These are phyloP conservation scores for Noctua janthina DNA, from an alignment of 2,888 invertebrate species.

Conservation along the genomic window DNA sequence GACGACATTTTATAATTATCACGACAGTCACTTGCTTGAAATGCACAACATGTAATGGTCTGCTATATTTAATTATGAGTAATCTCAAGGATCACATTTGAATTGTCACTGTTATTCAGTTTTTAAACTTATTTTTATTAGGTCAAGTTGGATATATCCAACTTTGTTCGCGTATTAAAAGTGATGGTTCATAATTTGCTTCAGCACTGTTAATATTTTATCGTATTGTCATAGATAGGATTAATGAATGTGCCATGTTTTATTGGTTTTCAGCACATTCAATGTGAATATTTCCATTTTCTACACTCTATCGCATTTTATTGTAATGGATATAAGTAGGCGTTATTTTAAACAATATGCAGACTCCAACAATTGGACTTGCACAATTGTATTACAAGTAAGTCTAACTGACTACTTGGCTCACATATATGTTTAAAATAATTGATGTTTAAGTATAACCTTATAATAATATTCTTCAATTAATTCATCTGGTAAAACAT, in stretches of 20 bases:
- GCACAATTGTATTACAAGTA: conserved; percentile 33
- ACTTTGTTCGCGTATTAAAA: conserved; percentile 16
- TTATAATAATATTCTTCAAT: conserved; percentile 51
- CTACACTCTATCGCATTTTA: conserved; percentile 88
- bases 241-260: conserved; percentile 71
- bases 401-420: conserved; percentile 27
- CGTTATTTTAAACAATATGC: conserved; percentile 52
- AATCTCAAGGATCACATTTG: conserved; percentile 44
- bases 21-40: conserved; percentile 32
- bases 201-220: conserved; percentile 16
- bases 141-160: conserved; percentile 12
- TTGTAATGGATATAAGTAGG: conserved; percentile 60
- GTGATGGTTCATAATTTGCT: conserved; percentile 17
- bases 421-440: conserved; percentile 47
- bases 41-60: conserved; percentile 20
- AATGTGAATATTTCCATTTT: conserved; percentile 83
- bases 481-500: conserved; percentile 52
- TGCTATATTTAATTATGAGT: conserved; percentile 28
- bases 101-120: conserved; percentile 36
- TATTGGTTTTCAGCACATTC: conserved; percentile 84
- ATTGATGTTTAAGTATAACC: conserved; percentile 45
- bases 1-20: conserved; percentile 16
- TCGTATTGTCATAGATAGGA: conserved; percentile 28
- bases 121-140: conserved; percentile 23
- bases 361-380: conserved; percentile 32